Evolutionary conservation across 2,113 vertebrate genomes (phyloP).

Genomic region (Orthonyx spaldingii): DNA sequence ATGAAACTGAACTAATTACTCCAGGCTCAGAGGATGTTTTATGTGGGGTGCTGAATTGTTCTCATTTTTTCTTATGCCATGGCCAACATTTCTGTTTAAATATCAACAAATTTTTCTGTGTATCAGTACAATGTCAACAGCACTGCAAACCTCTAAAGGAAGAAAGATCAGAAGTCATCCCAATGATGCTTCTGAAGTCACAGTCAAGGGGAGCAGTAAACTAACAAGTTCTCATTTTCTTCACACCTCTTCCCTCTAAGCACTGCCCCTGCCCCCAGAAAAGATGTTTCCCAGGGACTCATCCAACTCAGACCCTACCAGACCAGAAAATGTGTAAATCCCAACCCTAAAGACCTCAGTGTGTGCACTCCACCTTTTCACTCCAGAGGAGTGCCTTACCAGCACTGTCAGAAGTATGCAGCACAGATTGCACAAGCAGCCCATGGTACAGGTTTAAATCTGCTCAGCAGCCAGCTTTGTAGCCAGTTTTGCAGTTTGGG

Average conservation of each 20-base stretch:
- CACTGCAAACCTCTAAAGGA: background rate
- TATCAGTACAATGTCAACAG: background rate
- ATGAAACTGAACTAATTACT: constrained; percentile 40
- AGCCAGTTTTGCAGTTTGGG: background rate
- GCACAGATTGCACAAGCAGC: background rate
- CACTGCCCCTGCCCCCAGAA: background rate
- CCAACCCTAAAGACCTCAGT: background rate
- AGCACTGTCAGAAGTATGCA: background rate
- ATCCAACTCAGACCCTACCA: background rate
- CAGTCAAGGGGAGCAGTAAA: background rate
- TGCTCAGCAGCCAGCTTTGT: background rate
- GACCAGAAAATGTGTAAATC: background rate
- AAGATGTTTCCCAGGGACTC: background rate
- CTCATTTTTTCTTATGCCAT: background rate
- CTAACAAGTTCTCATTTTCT: background rate
- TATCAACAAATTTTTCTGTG: background rate
- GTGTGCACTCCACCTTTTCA: background rate
- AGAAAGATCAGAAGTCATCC: background rate
- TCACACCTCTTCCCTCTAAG: background rate
- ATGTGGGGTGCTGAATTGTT: background rate
- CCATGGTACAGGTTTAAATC: background rate
- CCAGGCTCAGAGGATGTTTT: constrained; percentile 2
- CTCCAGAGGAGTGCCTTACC: background rate
- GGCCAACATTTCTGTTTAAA: background rate
- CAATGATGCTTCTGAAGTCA: background rate